Evolutionary conservation across 2,888 invertebrate genomes (phyloP).

Genomic region (Junonia oenone): DNA sequence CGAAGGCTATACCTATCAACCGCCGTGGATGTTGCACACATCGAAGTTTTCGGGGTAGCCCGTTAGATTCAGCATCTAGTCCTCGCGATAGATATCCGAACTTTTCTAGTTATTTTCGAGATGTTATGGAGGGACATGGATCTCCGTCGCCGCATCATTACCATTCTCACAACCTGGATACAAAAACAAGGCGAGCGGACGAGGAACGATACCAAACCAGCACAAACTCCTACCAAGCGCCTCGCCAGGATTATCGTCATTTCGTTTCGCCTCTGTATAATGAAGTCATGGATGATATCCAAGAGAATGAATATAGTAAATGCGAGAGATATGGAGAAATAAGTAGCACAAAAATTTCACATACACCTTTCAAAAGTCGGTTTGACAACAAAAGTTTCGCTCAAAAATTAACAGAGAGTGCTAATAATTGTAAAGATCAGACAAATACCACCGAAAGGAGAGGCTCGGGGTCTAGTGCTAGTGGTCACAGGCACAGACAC

Average conservation of each 20-base stretch:
- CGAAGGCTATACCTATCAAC: conserved; percentile 51
- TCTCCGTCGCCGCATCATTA: conserved; percentile 41
- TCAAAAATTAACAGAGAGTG: conserved; percentile 58
- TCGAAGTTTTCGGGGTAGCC: conserved; percentile 51
- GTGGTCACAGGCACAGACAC: conserved; percentile 68
- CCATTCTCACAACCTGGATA: conserved; percentile 44
- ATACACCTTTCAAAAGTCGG: conserved; percentile 44
- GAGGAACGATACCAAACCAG: conserved; percentile 54
- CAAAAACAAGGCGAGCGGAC: conserved; percentile 48
- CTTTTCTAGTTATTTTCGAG: conserved; percentile 69
- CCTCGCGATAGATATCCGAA: conserved; percentile 66
- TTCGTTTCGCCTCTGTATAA: conserved; percentile 64
- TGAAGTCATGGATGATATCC: conserved; percentile 72
- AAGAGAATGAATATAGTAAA: conserved; percentile 70
- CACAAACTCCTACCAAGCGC: conserved; percentile 49
- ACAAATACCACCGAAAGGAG: conserved; percentile 45
- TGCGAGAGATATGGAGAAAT: conserved; percentile 74
- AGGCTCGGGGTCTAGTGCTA: conserved; percentile 56
- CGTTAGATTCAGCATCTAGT: conserved; percentile 60
- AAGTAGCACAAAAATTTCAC: conserved; percentile 54
- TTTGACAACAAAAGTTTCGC: conserved; percentile 69
- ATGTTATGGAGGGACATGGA: conserved; percentile 51
- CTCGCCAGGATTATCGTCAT: conserved; percentile 64
- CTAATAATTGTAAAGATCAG: conserved; percentile 41
- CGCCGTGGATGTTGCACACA: conserved; percentile 47